Base-by-base conservation (phyloP, 2,113 vertebrate species). In the Zingel zingel region DNA sequence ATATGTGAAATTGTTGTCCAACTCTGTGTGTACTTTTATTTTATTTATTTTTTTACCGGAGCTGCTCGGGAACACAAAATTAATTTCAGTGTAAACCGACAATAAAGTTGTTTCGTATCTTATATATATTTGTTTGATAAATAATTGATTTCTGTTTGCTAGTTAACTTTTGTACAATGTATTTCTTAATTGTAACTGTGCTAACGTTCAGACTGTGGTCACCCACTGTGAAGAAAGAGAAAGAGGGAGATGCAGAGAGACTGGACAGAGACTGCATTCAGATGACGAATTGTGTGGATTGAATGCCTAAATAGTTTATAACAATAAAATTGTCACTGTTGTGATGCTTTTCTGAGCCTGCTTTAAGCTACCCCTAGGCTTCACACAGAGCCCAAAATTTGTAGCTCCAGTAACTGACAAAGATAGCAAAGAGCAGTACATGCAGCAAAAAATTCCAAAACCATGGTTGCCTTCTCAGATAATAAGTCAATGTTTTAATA, bases 111-210 rank as follows among this genome's bases (percentile, higher is more conserved):
- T 43, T 3, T 43, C 39, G 39, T 43, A 43, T 11, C 0, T 43
- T 43, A 11, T 80, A 74, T 21, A 84, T 86, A 86, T 88, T 70
- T 56, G 70, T 85, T 63, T 61, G 61, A 84, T 88, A 76, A 91
- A 90, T 86, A 75, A 85, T 86, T 86, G 43, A 91, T 90, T 75
- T 54, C 0, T 68, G 7, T 69, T 62, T 85, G 68, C 72, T 66
- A 75, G 81, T 90, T 86, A 63, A 82, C 72, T 86, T 89, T 83
- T 62, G 72, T 76, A 90, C 68, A 66, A 72, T 87, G 87, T 45
- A 83, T 86, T 78, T 80, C 87, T 83, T 54, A 58, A 81, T 75
- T 73, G 56, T 77, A 65, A 84, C 2, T 8, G 70, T 54, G 57
- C 51, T 39, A 45, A 82, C 36, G 71, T 63, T 77, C 54, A 68